Conservation (phyloP, 2,797 vertebrate genomes). For the Cyclopterus lumpus region DNA sequence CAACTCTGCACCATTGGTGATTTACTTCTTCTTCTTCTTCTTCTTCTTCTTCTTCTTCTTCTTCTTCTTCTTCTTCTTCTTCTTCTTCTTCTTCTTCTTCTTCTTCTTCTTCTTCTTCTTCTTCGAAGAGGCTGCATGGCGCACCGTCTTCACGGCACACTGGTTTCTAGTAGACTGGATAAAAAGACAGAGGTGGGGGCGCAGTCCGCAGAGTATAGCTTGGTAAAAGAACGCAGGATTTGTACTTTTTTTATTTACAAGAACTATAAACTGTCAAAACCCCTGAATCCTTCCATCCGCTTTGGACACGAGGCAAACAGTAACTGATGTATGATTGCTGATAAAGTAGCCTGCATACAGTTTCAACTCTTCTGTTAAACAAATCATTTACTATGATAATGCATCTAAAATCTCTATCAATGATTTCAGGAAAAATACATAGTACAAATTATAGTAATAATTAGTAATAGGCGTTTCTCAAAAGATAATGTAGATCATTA, state of each 20-base stretch:
- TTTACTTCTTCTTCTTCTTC: constrained; percentile 37
- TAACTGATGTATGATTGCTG: background rate
- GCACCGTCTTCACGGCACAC: constrained; percentile 79
- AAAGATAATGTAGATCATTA: background rate
- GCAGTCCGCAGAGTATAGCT: constrained; percentile 50
- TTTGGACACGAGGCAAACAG: background rate
- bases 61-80: too few species aligned
- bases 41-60: background rate
- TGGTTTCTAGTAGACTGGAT: constrained; percentile 84
- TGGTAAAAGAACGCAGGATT: background rate
- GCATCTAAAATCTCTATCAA: background rate
- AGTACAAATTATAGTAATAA: too few species aligned
- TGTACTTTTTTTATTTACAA: background rate
- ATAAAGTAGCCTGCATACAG: background rate
- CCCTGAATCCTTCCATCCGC: background rate
- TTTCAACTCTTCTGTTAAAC: background rate
- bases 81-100: too few species aligned
- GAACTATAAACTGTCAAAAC: constrained; percentile 1
- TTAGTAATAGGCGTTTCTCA: background rate
- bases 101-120: constrained; percentile 14
- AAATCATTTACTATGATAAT: background rate
- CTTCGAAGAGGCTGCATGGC: constrained; percentile 49
- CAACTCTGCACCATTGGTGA: constrained; percentile 43
- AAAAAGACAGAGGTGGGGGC: constrained; percentile 73
- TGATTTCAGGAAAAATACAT: background rate